A percentile compares a stretch with the other conserved stretches of the same genome.
Conservation (phyloP, 2,113 vertebrate genomes). For the Tychaedon coryphoeus region DNA sequence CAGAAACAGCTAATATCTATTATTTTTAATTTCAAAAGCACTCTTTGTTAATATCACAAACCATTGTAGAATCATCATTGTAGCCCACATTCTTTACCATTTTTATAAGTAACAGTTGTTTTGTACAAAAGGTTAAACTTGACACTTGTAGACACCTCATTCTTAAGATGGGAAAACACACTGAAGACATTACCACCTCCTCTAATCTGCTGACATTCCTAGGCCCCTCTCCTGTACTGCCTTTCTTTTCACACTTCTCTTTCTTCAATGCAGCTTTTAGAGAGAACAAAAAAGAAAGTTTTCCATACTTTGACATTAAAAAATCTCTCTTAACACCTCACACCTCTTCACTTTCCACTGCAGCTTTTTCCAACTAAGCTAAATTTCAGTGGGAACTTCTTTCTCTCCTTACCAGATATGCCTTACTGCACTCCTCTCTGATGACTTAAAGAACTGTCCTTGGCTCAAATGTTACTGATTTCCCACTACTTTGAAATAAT, state of each 20-base stretch:
- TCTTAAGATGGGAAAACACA: slow-evolving; percentile 14
- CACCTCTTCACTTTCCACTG: slow-evolving; percentile 27
- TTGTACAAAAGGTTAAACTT: slow-evolving; percentile 14
- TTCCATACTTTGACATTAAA: slow-evolving; percentile 22
- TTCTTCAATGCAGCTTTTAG: not conserved
- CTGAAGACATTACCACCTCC: not conserved
- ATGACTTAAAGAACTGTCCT: not conserved
- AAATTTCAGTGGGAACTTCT: slow-evolving; percentile 11
- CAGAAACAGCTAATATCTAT: not conserved
- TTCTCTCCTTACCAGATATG: not conserved
- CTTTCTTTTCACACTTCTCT: slow-evolving; percentile 3
- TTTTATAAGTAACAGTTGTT: slow-evolving; percentile 6
- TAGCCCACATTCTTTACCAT: not conserved
- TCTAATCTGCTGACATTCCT: not conserved
- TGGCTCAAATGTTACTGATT: not conserved
- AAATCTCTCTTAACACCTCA: not conserved
- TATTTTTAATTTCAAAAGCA: not conserved
- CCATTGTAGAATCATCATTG: not conserved
- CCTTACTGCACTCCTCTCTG: not conserved
- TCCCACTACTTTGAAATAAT: not conserved
- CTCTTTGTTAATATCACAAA: not conserved
- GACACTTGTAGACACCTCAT: slow-evolving; percentile 6
- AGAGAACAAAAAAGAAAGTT: not conserved
- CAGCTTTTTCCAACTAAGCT: slow-evolving; percentile 3
- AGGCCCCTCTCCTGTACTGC: not conserved